Evolutionary conservation across 53 echinoderm and acorn worm genomes (phyloP), one percentile per base, ranked within the genome.

Genomic region (Holothuria scabra): DNA sequence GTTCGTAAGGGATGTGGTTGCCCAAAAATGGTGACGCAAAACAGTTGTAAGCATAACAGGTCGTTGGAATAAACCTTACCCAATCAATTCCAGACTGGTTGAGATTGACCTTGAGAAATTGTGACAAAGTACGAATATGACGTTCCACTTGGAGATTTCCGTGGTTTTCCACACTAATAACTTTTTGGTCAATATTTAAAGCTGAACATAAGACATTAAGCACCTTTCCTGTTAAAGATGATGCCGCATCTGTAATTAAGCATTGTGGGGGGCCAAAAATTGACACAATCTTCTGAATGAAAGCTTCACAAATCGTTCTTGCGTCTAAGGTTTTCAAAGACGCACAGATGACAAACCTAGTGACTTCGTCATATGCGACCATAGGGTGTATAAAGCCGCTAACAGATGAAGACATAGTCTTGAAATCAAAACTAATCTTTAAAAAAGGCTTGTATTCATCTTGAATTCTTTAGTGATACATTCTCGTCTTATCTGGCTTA

Each of bases 271-370:
- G 6, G 6, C 35, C 35, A 35, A 35, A 35, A 35, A 35, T 35
- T 35, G 35, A 35, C 35, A 35, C 35, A 35, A 35, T 35, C 6
- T 35, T 35, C 35, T 35, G 35, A 6, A 35, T 35, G 65, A 28
- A 35, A 35, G 35, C 35, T 35, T 35, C 35, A 35, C 6, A 35
- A 4, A 35, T 35, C 35, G 35, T 35, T 12, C 5, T 19, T 20
- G 68, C 68, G 41, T 68, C 68, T 32, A 9, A 32, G 68, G 35
- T 68, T 68, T 68, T 68, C 13, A 68, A 33, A 32, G 68, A 35
- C 13, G 34, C 68, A 68, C 68, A 68, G 4, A 68, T 68, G 3
- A 68, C 35, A 33, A 68, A 68, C 14, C 68, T 18, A 21, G 21
- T 68, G 18, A 4, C 35, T 6, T 35, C 3, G 35, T 35, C 35